These are phyloP conservation scores for Otus sunia DNA, from an alignment of 2,113 vertebrate genomes.

Conservation along the genomic window DNA sequence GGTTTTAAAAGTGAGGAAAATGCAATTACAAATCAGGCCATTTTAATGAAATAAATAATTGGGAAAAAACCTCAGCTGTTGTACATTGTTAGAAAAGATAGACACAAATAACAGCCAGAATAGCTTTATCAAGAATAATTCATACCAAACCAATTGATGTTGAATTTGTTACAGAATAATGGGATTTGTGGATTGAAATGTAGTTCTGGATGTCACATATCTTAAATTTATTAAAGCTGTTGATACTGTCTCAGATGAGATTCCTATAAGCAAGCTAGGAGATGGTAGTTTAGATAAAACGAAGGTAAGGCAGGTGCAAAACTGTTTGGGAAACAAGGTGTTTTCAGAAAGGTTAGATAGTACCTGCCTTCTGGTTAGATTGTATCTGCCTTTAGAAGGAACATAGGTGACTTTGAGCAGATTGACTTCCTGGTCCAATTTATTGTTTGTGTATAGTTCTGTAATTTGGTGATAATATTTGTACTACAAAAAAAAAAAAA, in stretches of 20 bases:
- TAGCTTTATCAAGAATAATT: background rate
- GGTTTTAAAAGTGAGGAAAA: background rate
- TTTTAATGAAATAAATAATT: slow-evolving; percentile 13
- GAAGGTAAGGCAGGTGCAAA: background rate
- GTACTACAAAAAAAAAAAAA: background rate
- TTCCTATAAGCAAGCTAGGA: background rate
- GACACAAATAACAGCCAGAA: background rate
- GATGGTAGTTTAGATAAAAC: slow-evolving; percentile 10
- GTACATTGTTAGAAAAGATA: background rate
- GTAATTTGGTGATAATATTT: background rate
- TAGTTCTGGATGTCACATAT: background rate
- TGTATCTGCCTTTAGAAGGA: background rate
- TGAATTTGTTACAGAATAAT: background rate
- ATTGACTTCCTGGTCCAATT: background rate
- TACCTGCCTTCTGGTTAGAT: background rate
- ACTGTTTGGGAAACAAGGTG: background rate
- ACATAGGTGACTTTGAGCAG: background rate
- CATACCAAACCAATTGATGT: background rate
- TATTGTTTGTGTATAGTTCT: background rate
- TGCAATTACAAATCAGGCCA: background rate
- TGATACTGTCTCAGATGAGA: background rate
- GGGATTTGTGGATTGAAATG: background rate
- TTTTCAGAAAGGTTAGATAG: slow-evolving; percentile 48
- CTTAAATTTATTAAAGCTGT: background rate
- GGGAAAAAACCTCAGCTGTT: background rate